These are phyloP conservation scores for Apostichopus californicus DNA, from an alignment of 35 echinoderm and acorn worm genomes.

Conservation along the genomic window DNA sequence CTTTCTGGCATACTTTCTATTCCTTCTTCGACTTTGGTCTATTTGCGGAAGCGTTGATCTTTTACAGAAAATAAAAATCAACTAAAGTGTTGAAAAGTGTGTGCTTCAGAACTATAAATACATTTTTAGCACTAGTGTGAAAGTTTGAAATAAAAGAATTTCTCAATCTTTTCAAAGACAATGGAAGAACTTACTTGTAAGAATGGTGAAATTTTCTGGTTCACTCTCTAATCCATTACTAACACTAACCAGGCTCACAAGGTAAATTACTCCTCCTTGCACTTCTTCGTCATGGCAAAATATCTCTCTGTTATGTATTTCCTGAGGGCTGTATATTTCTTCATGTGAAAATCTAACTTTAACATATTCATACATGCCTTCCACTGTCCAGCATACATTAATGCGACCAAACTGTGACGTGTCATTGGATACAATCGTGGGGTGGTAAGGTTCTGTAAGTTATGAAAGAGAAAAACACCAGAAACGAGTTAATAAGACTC, in stretches of 20 bases:
- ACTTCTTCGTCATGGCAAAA: background rate
- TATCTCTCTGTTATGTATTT: background rate
- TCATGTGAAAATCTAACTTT: background rate
- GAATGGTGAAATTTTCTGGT: background rate
- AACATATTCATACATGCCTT: background rate
- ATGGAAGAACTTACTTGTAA: conserved; percentile 7
- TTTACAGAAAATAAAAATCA: too few species aligned
- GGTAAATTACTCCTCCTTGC: background rate
- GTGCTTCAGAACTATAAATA: too few species aligned
- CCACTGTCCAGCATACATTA: background rate
- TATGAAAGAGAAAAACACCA: background rate
- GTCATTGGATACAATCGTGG: background rate
- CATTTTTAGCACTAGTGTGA: too few species aligned
- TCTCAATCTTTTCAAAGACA: too few species aligned
- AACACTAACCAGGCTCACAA: background rate
- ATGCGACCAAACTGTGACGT: background rate
- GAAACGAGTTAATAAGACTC: too few species aligned
- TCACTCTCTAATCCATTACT: conserved; percentile 21
- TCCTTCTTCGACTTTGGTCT: too few species aligned
- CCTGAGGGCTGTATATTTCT: background rate
- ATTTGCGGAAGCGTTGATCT: too few species aligned
- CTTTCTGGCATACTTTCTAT: too few species aligned
- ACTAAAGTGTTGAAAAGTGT: too few species aligned
- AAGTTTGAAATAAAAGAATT: too few species aligned
- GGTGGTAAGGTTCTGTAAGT: background rate